Conservation (phyloP, 2,797 vertebrate genomes). For the Muscicapa striata region DNA sequence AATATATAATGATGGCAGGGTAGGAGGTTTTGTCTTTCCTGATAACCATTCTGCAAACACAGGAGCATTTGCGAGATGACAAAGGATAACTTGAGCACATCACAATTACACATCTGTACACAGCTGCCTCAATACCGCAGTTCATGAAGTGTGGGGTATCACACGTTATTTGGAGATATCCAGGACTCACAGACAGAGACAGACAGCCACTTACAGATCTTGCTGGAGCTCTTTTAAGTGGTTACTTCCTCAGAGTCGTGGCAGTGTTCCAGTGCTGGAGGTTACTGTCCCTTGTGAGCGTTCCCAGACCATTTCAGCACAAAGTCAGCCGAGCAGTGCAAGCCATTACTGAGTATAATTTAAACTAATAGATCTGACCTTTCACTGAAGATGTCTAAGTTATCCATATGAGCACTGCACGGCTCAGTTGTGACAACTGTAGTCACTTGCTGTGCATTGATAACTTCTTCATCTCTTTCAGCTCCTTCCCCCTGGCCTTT, state of each 20-base stretch:
- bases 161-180: neutral
- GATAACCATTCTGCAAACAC: neutral
- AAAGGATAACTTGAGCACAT: neutral
- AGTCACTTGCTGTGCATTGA: neutral
- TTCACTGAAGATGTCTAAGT: slow-evolving; percentile 2
- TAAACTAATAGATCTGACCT: slow-evolving; percentile 18
- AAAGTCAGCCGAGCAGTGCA: neutral
- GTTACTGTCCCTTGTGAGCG: neutral
- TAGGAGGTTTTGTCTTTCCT: neutral
- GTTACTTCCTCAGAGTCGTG: neutral
- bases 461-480: neutral
- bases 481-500: neutral
- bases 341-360: neutral
- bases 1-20: neutral
- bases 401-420: neutral
- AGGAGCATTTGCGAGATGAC: neutral
- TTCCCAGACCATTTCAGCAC: neutral
- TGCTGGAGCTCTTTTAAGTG: neutral
- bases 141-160: neutral
- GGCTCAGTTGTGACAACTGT: neutral
- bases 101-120: neutral
- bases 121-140: neutral
- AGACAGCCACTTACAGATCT: neutral
- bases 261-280: neutral
- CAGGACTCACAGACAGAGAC: neutral